A percentile compares a stretch with the other conserved stretches of the same genome.
These are phyloP conservation scores for Drosophila mettleri DNA, from an alignment of 2,888 invertebrate species.

Conservation along the genomic window DNA sequence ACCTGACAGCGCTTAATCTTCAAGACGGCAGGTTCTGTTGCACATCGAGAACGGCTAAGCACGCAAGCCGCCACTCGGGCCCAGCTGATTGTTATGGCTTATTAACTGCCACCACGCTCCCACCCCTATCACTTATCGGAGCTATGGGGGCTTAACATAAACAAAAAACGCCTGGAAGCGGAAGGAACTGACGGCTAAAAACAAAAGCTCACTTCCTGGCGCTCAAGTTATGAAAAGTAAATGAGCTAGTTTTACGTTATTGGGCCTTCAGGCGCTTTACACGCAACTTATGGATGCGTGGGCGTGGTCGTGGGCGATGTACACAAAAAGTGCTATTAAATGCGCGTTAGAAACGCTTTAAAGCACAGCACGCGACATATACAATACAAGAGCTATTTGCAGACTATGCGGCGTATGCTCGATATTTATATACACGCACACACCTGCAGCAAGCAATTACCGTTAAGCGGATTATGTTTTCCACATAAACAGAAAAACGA, in stretches of 20 bases:
- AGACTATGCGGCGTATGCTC: conserved; percentile 37
- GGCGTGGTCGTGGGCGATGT: conserved; percentile 41
- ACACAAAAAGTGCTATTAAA: conserved; percentile 52
- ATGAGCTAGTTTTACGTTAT: conserved; percentile 57
- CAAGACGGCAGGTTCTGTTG: conserved; percentile 45
- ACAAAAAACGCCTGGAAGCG: conserved; percentile 66
- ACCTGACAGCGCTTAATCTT: conserved; percentile 60
- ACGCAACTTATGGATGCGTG: conserved; percentile 66
- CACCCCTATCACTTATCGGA: background rate
- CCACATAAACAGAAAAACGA: conserved; percentile 29
- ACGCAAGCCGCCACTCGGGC: conserved; percentile 46
- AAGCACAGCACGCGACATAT: conserved; percentile 69
- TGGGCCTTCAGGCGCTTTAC: conserved; percentile 52
- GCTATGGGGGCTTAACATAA: conserved; percentile 22
- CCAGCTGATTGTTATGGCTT: conserved; percentile 58
- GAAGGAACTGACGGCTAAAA: conserved; percentile 80
- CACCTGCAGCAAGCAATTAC: conserved; percentile 73
- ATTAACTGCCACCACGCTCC: conserved; percentile 52
- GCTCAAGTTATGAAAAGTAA: conserved; percentile 71
- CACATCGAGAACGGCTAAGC: conserved; percentile 45
- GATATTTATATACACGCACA: conserved; percentile 16
- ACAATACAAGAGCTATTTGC: conserved; percentile 5
- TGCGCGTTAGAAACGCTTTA: conserved; percentile 61
- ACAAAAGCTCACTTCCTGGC: conserved; percentile 78
- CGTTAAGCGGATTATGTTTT: conserved; percentile 79